Percentiles rank a stretch among this genome's conserved stretches.
These are phyloP conservation scores for Belgica antarctica DNA, from an alignment of 2,888 invertebrate genomes.

Conservation along the genomic window DNA sequence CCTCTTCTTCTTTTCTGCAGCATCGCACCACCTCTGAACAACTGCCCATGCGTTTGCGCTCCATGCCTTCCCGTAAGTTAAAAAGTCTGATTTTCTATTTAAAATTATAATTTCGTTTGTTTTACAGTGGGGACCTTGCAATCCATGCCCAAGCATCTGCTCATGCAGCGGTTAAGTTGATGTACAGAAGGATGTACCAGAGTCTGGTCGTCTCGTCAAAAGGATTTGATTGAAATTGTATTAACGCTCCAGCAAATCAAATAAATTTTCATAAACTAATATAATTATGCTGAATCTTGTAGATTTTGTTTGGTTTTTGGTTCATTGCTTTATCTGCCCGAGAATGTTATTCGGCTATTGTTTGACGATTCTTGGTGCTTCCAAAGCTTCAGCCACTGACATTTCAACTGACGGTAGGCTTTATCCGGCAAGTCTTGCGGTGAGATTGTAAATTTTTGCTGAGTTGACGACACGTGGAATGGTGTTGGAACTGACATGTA, in stretches of 20 bases:
- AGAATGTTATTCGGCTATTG: too few species aligned
- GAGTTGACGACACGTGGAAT: constrained; percentile 29
- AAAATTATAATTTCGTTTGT: background rate
- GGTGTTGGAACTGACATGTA: constrained; percentile 34
- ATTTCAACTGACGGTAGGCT: background rate
- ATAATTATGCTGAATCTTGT: too few species aligned
- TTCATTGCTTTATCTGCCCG: too few species aligned
- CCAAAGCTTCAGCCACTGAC: background rate
- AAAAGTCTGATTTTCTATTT: background rate
- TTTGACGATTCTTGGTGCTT: too few species aligned
- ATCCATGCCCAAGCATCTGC: constrained; percentile 19
- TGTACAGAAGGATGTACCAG: too few species aligned
- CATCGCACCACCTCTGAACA: background rate
- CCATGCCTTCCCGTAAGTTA: constrained; percentile 7
- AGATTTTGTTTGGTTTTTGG: too few species aligned
- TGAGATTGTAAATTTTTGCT: background rate
- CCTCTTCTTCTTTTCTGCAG: background rate
- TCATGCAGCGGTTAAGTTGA: too few species aligned
- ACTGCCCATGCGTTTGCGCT: constrained; percentile 28
- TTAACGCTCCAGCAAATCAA: background rate
- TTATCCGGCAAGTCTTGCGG: background rate
- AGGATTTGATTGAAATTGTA: background rate
- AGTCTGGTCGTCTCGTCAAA: background rate
- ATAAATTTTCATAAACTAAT: too few species aligned
- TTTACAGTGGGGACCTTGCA: background rate